Base-by-base conservation (phyloP, 92 coral and sea anemone genomes). In the Umimayanthus chanpuru region DNA sequence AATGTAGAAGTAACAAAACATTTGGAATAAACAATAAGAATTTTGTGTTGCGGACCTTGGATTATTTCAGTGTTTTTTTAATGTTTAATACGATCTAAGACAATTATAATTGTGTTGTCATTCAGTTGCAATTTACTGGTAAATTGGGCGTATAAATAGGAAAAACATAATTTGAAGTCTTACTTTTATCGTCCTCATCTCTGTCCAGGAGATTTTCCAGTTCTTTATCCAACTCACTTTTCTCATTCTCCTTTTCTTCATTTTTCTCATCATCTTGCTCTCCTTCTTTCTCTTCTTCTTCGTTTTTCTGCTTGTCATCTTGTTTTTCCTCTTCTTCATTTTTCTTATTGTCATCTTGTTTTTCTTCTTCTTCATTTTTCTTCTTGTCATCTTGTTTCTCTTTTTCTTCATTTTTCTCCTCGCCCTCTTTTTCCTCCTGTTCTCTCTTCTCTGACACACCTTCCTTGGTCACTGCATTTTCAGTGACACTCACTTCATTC, bases 341-440 rank as follows among this genome's bases (percentile, higher is more conserved):
- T 74, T 77, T 71, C 29, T 58, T 44, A 11, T 20, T 81, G 0
- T 26, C 39, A 26, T 75, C 44, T 85, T 14, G 21, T 73, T 73
- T 67, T 66, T 49, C 77, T 41, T 58, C 92, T 53, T 81, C 81
- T 25, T 66, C 10, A 50, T 85, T 77, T 25, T 85, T 47, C 14
- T 88, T 58, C 40, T 21, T 76, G 40, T 88, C 64, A 4, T 65
- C 43, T 12, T 75, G 40, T 76, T 85, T 38, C 21, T 85, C 85
- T 41, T 71, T 28, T 50, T 88, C 84, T 50, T 80, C 79, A 58
- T 77, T 93, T 67, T 92, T 92, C 20, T 87, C 92, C 86, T 95
- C 98, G 82, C 95, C 98, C 7, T 18, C 39, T 10, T 40, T 23
- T 38, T 40, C 8, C 14, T 40, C 85, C 30, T n/a, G 81, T 73